Conservation (phyloP, 37 sponge, comb jelly and placozoan genomes). For the Amphimedon queenslandica region DNA sequence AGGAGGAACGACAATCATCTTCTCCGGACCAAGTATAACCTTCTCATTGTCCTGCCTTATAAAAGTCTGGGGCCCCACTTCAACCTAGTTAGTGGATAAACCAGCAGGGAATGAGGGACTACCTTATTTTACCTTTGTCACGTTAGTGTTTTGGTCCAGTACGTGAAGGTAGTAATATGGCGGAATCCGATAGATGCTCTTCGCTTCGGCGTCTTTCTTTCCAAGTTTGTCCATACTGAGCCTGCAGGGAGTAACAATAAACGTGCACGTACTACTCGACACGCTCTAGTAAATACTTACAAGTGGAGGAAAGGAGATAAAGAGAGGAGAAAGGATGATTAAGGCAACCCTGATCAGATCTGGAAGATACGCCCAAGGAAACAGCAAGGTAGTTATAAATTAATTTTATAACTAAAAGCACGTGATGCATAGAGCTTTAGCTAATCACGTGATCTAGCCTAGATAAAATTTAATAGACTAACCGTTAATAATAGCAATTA, state of each 20-base stretch:
- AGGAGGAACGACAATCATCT: conserved; percentile 99
- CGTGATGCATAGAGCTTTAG: no score
- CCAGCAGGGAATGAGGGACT: not conserved
- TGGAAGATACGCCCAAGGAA: no score
- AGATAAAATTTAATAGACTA: no score
- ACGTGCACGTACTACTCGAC: not conserved
- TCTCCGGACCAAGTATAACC: conserved; percentile 94
- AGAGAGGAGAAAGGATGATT: no score
- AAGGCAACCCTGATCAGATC: no score
- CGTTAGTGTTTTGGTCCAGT: conserved; percentile 97
- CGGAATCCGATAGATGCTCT: conserved; percentile 97
- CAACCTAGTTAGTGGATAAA: not conserved
- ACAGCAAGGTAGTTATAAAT: no score
- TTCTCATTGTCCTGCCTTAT: conserved; percentile 99
- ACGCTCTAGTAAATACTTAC: not conserved
- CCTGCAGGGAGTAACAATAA: no score
- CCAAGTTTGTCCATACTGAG: conserved; percentile 13
- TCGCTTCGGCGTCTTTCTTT: conserved; percentile 26
- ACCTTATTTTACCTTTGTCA: conserved; percentile 53
- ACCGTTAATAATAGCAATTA: not conserved
- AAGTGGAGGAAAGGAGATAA: not conserved
- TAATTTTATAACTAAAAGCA: no score
- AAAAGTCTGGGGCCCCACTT: conserved; percentile 92
- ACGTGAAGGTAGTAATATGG: conserved; percentile 99
- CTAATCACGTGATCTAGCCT: no score